These are phyloP conservation scores for Diplodus puntazzo DNA, from an alignment of 2,797 vertebrate genomes.

Conservation along the genomic window DNA sequence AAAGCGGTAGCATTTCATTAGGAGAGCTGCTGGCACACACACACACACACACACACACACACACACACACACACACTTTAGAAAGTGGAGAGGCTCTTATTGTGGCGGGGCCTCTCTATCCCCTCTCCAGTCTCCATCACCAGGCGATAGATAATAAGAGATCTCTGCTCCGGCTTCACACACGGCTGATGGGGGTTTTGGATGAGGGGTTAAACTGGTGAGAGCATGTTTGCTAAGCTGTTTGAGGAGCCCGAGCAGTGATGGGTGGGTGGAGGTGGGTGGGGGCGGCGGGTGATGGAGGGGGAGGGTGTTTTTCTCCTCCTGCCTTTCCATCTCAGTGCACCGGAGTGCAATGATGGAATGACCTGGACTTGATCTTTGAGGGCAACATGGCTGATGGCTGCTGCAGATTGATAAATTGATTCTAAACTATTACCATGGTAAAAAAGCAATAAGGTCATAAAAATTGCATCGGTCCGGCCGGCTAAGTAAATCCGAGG, in stretches of 20 bases:
- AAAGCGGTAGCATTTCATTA: constrained; percentile 57
- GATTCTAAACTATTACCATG: constrained; percentile 99
- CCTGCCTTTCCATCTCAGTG: constrained; percentile 90
- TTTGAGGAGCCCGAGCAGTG: constrained; percentile 86
- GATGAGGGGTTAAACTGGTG: constrained; percentile 90
- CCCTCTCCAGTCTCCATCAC: constrained; percentile 31
- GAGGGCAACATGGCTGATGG: constrained; percentile 98
- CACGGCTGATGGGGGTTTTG: constrained; percentile 48
- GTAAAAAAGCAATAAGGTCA: constrained; percentile 99
- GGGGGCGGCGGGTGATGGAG: not conserved
- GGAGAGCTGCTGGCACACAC: constrained; percentile 7
- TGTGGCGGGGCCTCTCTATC: constrained; percentile 47
- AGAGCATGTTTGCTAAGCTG: constrained; percentile 93
- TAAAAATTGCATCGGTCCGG: constrained; percentile 99
- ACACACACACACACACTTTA: constrained; percentile 2
- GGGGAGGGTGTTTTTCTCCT: constrained; percentile 7
- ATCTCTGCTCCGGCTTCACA: constrained; percentile 56
- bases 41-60: constrained; percentile 26
- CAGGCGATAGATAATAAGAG: constrained; percentile 65
- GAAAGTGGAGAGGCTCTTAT: constrained; percentile 61
- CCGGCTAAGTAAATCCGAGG: constrained; percentile 98
- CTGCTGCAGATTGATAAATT: constrained; percentile 99
- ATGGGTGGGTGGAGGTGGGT: constrained; percentile 38
- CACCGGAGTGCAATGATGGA: constrained; percentile 96
- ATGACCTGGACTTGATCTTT: constrained; percentile 99